Percentiles rank a stretch among this genome's conserved stretches.
Conservation (phyloP, 2,797 vertebrate species). For the Acestrorhynchus altus region DNA sequence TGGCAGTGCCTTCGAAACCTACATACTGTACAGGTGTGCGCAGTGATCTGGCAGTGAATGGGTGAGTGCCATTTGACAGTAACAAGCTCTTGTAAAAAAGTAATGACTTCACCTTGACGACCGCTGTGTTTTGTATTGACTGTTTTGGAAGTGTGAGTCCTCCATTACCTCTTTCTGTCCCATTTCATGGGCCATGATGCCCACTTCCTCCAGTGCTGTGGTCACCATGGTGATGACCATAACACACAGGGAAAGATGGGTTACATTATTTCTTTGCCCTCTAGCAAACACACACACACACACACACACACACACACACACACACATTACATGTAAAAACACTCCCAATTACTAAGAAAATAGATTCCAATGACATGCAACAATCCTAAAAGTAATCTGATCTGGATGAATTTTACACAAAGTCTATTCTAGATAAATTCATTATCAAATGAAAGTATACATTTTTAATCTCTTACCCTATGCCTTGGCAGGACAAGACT, state of each 20-base stretch:
- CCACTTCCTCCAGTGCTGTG: conserved; percentile 49
- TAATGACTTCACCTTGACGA: conserved; percentile 43
- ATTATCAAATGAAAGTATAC: no score
- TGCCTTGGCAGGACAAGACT: no score
- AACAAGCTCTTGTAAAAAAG: conserved; percentile 26
- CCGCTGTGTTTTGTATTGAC: conserved; percentile 33
- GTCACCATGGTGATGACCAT: conserved; percentile 60
- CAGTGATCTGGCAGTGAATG: not conserved
- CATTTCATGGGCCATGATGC: conserved; percentile 32
- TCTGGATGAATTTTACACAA: no score
- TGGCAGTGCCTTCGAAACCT: not conserved
- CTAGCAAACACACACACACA: not conserved
- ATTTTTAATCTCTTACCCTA: no score
- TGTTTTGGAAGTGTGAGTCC: conserved; percentile 19
- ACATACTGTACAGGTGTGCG: not conserved
- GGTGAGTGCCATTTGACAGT: conserved; percentile 5
- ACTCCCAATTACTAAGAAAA: not conserved
- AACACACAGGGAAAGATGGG: conserved; percentile 40
- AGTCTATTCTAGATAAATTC: no score
- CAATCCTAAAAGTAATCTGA: no score
- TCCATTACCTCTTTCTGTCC: conserved; percentile 50
- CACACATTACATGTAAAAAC: not conserved
- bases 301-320: not conserved
- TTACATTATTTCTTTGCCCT: conserved; percentile 51
- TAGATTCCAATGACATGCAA: no score